Evolutionary conservation across 23 tunicate genomes (phyloP).

Genomic region (Ciona savignyi): DNA sequence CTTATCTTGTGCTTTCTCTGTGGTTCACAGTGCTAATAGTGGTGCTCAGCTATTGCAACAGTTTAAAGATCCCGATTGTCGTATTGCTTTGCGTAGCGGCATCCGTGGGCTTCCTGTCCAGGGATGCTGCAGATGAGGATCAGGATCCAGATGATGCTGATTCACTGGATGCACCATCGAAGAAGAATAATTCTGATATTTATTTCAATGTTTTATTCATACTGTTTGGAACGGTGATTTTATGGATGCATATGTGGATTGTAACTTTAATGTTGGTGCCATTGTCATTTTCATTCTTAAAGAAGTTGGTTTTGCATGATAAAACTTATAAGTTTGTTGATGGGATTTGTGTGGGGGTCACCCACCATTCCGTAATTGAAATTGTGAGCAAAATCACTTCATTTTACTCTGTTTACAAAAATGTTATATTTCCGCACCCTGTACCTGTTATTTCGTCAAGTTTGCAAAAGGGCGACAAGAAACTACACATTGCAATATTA

Average conservation of each 20-base stretch:
- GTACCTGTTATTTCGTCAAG: background rate
- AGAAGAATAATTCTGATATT: background rate
- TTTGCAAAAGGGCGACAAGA: conserved; percentile 39
- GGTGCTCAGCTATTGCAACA: conserved; percentile 23
- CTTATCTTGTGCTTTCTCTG: background rate
- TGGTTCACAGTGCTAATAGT: conserved; percentile 14
- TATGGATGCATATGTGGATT: background rate
- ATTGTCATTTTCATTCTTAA: conserved; percentile 34
- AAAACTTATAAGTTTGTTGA: conserved; percentile 3
- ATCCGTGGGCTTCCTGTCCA: background rate
- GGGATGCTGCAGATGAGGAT: background rate
- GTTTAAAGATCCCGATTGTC: conserved; percentile 36
- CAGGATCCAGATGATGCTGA: background rate
- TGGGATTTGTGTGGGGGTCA: background rate
- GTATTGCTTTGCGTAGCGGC: background rate
- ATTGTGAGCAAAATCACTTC: background rate
- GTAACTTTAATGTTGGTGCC: background rate
- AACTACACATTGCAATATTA: conserved; percentile 21
- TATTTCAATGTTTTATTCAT: background rate
- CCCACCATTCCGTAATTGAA: background rate
- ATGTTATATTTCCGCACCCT: background rate
- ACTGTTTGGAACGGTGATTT: background rate
- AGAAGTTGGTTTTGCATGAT: conserved; percentile 21
- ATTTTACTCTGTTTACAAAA: background rate
- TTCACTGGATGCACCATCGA: background rate